Evolutionary conservation across 1,140 invertebrate genomes (phyloP).

Genomic region (Drosophila ohnishii): DNA sequence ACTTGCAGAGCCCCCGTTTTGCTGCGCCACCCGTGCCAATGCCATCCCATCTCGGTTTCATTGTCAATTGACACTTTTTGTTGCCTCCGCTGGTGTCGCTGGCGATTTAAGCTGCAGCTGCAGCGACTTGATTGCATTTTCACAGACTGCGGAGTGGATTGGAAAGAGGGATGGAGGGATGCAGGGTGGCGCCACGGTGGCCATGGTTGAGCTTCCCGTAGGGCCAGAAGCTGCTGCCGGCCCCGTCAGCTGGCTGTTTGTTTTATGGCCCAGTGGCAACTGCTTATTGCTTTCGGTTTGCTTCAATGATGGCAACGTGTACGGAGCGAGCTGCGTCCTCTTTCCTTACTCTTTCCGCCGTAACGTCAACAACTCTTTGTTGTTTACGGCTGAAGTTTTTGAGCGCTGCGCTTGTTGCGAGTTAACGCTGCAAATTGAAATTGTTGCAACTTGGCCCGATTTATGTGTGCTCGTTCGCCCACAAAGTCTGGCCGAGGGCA

Average conservation of each 20-base stretch:
- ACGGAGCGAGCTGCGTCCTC: neutral
- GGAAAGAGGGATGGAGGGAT: neutral
- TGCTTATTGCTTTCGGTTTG: slow-evolving; percentile 66
- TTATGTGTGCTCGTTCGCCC: slow-evolving; percentile 19
- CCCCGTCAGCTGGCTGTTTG: slow-evolving; percentile 40
- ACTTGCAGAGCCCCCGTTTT: slow-evolving; percentile 16
- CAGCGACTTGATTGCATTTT: slow-evolving; percentile 57
- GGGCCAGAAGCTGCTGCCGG: slow-evolving; percentile 5
- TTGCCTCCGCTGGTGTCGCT: slow-evolving; percentile 46
- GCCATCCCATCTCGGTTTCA: slow-evolving; percentile 56
- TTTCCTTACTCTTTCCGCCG: slow-evolving; percentile 9
- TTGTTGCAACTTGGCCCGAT: slow-evolving; percentile 45
- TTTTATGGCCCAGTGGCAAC: slow-evolving; percentile 57
- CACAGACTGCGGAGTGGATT: slow-evolving; percentile 51
- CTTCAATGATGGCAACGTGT: slow-evolving; percentile 53
- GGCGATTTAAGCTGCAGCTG: slow-evolving; percentile 52
- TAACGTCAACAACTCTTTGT: slow-evolving; percentile 36
- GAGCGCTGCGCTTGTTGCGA: slow-evolving; percentile 47
- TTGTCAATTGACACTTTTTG: slow-evolving; percentile 68
- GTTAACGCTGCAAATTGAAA: slow-evolving; percentile 57
- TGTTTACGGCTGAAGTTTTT: slow-evolving; percentile 48
- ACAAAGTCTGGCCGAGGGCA: neutral
- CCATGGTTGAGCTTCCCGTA: neutral
- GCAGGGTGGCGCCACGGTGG: neutral
- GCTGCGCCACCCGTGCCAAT: neutral